Base-by-base conservation (phyloP, 2,888 invertebrate species). In the Lypha dubia region DNA sequence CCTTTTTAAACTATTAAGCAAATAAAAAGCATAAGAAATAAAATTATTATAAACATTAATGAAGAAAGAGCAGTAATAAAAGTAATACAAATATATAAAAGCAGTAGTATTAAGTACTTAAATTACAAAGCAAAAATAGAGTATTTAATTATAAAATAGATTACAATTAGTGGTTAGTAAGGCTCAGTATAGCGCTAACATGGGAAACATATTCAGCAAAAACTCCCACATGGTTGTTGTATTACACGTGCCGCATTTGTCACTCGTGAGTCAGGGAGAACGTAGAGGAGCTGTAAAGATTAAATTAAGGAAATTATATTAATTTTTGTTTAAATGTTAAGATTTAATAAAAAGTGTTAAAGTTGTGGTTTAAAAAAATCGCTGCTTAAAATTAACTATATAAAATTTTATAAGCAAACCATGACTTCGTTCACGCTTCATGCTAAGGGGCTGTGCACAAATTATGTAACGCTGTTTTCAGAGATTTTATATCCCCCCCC, bases 1-100 rank as follows among this genome's bases (percentile, higher is more conserved):
- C 28, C 5, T 58, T 28, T 41, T n/a, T 32, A n/a, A n/a, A 35
- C 76, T 70, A 76, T 76, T 28, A 67, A 24, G 68, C 58, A 20
- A 24, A 4, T 41, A 20, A 15, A 62, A 76, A 76, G 62, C 62
- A 70, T 63, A 35, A 56, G 13, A 28, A 32, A 24, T 41, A 60
- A n/a, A 32, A 1, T 58, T 44, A 38, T 49, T 49, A 41, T 62
- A 62, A n/a, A 49, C 58, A 13, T 67, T 11, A 46, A 35, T 5
- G 13, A 17, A 9, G 53, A 44, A 22, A 17, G 24, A 53, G 35
- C 24, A 58, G 20, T 9, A 20, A 49, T 1, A 13, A 38, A 38
- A 38, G 38, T 38, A 41, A 8, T 35, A 62, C 5, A 17, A 13
- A 3, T 20, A 5, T 6, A 49, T 38, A 24, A 32, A 56, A 67